Evolutionary conservation across 2,797 vertebrate species (phyloP).

Genomic region (Tragopan temminckii): DNA sequence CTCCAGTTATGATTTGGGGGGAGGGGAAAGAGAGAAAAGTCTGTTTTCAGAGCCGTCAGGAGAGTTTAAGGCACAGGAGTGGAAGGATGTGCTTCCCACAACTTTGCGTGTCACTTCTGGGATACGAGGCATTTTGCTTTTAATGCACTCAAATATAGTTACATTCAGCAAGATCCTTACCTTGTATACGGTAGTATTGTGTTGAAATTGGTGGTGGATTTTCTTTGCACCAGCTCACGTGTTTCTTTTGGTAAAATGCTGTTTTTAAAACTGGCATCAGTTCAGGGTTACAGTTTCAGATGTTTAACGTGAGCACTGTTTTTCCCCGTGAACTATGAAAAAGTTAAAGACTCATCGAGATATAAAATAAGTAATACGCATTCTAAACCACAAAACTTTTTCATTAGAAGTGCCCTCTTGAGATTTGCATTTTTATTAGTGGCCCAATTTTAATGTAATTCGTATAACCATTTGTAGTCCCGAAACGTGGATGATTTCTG

Average conservation of each 20-base stretch:
- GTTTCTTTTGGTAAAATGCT: constrained; percentile 61
- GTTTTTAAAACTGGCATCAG: constrained; percentile 34
- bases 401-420: constrained; percentile 48
- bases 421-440: constrained; percentile 72
- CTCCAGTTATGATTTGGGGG: constrained; percentile 12
- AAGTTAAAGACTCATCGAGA: constrained; percentile 51
- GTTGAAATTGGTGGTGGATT: background rate
- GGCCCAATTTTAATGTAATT: constrained; percentile 14
- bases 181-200: background rate
- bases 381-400: constrained; percentile 40
- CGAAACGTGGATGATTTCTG: background rate
- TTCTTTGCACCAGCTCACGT: background rate
- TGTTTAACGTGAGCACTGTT: constrained; percentile 55
- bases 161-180: background rate
- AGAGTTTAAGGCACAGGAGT: constrained; percentile 13
- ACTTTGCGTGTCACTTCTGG: constrained; percentile 58
- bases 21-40: background rate
- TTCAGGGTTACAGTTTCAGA: constrained; percentile 38
- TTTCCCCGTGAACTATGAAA: constrained; percentile 59
- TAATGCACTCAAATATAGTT: constrained; percentile 12
- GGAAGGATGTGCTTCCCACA: constrained; percentile 24
- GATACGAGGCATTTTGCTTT: constrained; percentile 47
- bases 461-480: constrained; percentile 12
- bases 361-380: constrained; percentile 48
- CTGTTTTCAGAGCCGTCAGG: background rate